These are phyloP conservation scores for Heliconius cydno DNA, from an alignment of 2,888 invertebrate genomes.

Conservation along the genomic window DNA sequence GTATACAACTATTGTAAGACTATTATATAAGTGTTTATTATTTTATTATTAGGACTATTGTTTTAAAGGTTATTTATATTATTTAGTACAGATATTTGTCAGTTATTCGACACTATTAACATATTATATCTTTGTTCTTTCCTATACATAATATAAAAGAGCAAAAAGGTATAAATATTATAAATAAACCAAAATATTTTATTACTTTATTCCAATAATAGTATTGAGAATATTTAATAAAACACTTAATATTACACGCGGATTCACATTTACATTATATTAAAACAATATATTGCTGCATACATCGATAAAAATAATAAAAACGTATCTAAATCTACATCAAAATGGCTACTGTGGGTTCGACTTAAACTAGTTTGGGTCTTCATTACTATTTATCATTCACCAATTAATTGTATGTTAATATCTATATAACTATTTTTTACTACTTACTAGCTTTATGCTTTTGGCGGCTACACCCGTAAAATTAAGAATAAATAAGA, in stretches of 20 bases:
- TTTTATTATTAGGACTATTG: no score
- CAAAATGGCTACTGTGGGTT: slow-evolving; percentile 12
- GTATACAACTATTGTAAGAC: no score
- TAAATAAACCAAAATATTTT: neutral
- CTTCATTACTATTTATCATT: neutral
- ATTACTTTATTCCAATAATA: neutral
- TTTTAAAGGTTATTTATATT: no score
- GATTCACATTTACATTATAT: slow-evolving; percentile 1
- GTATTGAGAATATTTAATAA: slow-evolving; percentile 4
- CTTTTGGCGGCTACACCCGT: neutral
- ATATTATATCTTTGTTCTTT: no score
- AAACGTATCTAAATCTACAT: neutral
- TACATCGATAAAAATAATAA: slow-evolving; percentile 13
- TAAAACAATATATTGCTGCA: slow-evolving; percentile 4
- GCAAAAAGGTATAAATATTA: neutral
- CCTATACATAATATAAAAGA: no score
- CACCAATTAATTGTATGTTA: slow-evolving; percentile 6
- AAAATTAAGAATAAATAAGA: no score
- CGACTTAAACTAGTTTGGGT: neutral
- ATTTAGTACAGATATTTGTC: no score
- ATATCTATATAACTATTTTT: neutral
- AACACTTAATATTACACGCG: neutral
- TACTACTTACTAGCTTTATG: neutral
- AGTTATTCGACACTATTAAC: no score
- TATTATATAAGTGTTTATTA: no score